Percentiles rank a stretch among this genome's conserved stretches.
These are phyloP conservation scores for Chelonoidis abingdonii DNA, from an alignment of 2,113 vertebrate genomes.

Conservation along the genomic window DNA sequence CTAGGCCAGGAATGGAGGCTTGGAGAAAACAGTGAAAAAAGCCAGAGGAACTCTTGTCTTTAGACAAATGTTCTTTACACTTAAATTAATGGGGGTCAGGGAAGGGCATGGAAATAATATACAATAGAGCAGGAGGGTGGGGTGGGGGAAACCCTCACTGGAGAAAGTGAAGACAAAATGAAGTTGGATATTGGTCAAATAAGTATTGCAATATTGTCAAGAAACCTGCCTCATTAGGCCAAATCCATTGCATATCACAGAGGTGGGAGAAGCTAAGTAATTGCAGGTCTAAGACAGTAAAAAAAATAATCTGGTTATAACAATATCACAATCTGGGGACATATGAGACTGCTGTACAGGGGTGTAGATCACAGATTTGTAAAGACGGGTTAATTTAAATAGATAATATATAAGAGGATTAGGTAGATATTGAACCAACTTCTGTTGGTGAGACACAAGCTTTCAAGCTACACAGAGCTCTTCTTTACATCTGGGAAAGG, in stretches of 20 bases:
- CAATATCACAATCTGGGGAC: background rate
- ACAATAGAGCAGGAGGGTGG: slow-evolving; percentile 19
- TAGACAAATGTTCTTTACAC: slow-evolving; percentile 75
- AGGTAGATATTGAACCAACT: background rate
- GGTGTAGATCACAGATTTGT: accelerated
- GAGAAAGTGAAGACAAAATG: background rate
- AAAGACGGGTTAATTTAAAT: background rate
- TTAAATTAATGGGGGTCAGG: slow-evolving; percentile 81
- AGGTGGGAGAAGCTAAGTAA: background rate
- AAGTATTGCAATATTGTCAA: background rate
- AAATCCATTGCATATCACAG: background rate
- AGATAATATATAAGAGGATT: background rate
- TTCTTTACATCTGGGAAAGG: background rate
- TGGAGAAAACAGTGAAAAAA: slow-evolving; percentile 47
- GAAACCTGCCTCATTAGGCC: background rate
- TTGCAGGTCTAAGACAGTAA: background rate
- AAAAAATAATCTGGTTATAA: background rate
- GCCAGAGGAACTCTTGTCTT: slow-evolving; percentile 45
- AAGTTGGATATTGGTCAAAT: slow-evolving; percentile 1
- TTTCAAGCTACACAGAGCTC: background rate
- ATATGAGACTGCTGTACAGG: background rate
- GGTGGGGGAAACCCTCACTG: background rate
- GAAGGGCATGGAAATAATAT: slow-evolving; percentile 69
- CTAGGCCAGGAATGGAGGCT: slow-evolving; percentile 59
- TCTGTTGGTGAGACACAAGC: background rate